A percentile compares a stretch with the other conserved stretches of the same genome.
Evolutionary conservation across 2,113 vertebrate genomes (phyloP).

Genomic region (cattle (Bos taurus)): DNA sequence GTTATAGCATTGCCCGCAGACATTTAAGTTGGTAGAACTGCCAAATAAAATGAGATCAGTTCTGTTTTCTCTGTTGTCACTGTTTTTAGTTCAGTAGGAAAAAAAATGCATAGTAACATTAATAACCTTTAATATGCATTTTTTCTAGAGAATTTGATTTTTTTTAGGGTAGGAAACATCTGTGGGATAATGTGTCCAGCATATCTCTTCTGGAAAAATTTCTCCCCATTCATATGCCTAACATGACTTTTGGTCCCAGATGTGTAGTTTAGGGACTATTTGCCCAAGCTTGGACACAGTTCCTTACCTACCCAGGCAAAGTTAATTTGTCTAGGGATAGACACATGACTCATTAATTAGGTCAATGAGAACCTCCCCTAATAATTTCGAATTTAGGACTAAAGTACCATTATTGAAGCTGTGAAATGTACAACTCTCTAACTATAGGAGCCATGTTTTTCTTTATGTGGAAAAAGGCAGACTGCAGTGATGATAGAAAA

Average conservation of each 20-base stretch:
- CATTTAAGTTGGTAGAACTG: not conserved
- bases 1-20: not conserved
- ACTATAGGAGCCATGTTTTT: not conserved
- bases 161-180: not conserved
- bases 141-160: constrained; percentile 23
- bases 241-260: not conserved
- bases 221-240: not conserved
- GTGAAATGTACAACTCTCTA: not conserved
- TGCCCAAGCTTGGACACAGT: not conserved
- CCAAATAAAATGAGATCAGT: not conserved
- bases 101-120: not conserved
- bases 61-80: not conserved
- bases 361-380: not conserved
- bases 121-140: not conserved
- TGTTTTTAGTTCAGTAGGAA: not conserved
- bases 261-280: not conserved
- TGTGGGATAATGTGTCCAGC: not conserved
- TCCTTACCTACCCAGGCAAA: not conserved
- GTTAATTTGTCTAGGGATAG: not conserved
- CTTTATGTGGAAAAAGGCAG: not conserved
- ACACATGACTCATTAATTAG: not conserved
- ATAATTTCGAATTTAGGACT: not conserved
- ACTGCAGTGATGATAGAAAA: not conserved
- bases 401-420: not conserved
- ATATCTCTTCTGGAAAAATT: not conserved